Evolutionary conservation across 2,888 invertebrate species (phyloP).

Genomic region (Eutolmus rufibarbis): DNA sequence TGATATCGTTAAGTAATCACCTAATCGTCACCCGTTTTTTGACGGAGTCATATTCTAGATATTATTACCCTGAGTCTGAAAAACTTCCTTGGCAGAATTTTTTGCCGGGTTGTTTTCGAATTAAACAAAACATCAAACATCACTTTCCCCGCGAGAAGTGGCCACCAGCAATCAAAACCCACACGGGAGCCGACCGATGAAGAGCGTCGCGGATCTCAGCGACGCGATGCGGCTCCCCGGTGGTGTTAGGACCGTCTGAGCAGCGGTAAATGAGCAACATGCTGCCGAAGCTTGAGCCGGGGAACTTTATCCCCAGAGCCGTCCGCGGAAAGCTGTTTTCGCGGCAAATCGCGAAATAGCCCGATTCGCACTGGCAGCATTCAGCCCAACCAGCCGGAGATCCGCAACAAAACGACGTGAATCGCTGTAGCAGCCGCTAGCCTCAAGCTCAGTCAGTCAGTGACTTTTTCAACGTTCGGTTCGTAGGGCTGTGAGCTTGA

Average conservation of each 20-base stretch:
- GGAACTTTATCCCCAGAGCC: not conserved
- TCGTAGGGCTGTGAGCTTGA: conserved; percentile 6
- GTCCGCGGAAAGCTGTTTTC: not conserved
- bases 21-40: not conserved
- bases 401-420: conserved; percentile 8
- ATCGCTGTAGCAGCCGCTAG: not conserved
- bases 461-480: conserved; percentile 37
- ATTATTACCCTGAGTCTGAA: not conserved
- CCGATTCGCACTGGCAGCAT: not conserved
- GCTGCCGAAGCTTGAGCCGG: not conserved
- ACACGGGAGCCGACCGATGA: not conserved
- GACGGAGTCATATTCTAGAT: not conserved
- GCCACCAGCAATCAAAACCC: not conserved
- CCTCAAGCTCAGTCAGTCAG: conserved; percentile 36
- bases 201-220: not conserved
- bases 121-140: conserved; percentile 14
- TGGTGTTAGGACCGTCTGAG: not conserved
- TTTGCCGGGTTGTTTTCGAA: not conserved
- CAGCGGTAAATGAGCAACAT: not conserved
- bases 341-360: not conserved
- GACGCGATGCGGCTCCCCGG: not conserved
- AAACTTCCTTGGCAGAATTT: not conserved
- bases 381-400: not conserved
- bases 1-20: too few relatives aligned
- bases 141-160: conserved; percentile 2